phyloP scores from a whole-genome alignment of 2,113 vertebrate genomes.

The Mobula hypostoma region DNA sequence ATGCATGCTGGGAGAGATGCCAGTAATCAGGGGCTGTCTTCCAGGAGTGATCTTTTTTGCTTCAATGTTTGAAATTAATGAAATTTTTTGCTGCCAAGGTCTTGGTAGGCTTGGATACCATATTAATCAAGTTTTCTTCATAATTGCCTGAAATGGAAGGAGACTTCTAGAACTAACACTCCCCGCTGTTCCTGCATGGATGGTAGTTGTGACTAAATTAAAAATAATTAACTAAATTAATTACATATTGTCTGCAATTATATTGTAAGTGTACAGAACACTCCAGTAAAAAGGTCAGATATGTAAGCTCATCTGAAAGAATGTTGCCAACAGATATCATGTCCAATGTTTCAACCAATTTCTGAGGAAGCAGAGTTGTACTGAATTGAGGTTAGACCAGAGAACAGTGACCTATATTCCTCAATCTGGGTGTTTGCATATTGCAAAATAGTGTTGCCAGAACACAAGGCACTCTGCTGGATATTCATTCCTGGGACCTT shows the following conservation, averaged over 20 bases:
- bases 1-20: not conserved
- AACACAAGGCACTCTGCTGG: not conserved
- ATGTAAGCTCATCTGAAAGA: not conserved
- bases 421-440: no score
- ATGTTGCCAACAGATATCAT: not conserved
- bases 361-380: not conserved
- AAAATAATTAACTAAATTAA: slow-evolving; percentile 28
- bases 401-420: not conserved
- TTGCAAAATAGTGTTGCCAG: not conserved
- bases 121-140: not conserved
- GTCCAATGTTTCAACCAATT: not conserved
- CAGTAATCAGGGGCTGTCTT: slow-evolving; percentile 4
- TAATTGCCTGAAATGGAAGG: not conserved
- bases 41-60: not conserved
- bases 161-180: not conserved
- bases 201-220: not conserved
- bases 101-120: not conserved
- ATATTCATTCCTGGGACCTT: not conserved
- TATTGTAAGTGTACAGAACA: not conserved
- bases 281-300: not conserved
- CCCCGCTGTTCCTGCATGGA: not conserved
- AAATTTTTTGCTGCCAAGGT: slow-evolving; percentile 22
- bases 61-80: slow-evolving; percentile 12
- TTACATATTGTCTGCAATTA: not conserved
- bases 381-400: not conserved